Conservation (phyloP, 2,888 invertebrate genomes). For the Trachelus stipa region DNA sequence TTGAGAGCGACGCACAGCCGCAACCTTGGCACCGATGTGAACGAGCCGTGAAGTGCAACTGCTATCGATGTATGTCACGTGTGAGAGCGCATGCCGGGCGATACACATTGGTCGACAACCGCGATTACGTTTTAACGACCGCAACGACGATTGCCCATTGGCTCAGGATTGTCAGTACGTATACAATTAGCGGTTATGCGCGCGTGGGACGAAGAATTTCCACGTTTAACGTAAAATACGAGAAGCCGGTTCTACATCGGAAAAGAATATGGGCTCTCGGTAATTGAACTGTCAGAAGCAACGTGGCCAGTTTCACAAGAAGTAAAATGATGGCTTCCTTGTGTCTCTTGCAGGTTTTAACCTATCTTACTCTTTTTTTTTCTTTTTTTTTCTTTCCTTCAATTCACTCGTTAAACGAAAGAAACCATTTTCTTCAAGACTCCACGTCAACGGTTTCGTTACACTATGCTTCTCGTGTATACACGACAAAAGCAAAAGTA, state of each 20-base stretch:
- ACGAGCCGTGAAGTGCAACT: conserved; percentile 60
- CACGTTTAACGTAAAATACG: neutral
- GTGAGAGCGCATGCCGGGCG: neutral
- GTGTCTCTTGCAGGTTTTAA: neutral
- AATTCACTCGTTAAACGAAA: neutral
- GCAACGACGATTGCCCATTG: neutral
- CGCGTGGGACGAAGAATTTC: neutral
- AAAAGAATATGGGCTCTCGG: neutral
- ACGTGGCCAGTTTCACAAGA: neutral
- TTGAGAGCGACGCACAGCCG: conserved; percentile 30
- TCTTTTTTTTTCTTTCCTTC: neutral
- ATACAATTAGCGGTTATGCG: neutral
- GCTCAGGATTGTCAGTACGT: neutral
- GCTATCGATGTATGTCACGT: conserved; percentile 14
- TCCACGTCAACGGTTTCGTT: neutral
- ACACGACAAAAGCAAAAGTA: neutral
- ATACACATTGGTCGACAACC: neutral
- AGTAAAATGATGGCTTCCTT: neutral
- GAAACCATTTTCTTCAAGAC: neutral
- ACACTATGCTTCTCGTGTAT: neutral
- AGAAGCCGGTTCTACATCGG: too few species aligned
- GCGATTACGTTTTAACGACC: neutral
- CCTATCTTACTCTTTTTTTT: neutral
- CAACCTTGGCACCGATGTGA: conserved; percentile 64
- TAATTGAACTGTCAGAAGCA: neutral